phyloP scores from a whole-genome alignment of 1,140 invertebrate species.

The Coptotermes formosanus region DNA sequence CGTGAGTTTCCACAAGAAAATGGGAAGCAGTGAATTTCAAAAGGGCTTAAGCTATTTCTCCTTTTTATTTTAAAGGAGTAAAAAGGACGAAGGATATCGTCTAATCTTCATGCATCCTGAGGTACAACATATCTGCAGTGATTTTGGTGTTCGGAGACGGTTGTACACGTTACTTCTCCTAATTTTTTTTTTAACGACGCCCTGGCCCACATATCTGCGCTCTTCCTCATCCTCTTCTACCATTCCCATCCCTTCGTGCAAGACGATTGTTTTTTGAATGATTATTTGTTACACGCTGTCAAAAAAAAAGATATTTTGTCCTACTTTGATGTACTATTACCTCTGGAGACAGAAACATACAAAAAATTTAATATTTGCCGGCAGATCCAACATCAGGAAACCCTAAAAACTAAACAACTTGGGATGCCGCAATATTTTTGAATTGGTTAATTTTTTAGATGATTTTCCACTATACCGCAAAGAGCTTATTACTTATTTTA shows the following conservation, averaged over 20 bases:
- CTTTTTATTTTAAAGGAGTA: background rate
- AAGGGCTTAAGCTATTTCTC: background rate
- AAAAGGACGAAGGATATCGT: background rate
- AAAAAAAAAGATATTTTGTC: too few relatives aligned
- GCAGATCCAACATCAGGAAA: too few relatives aligned
- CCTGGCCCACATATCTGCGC: background rate
- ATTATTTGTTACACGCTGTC: too few relatives aligned
- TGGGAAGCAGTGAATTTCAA: background rate
- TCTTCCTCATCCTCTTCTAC: background rate
- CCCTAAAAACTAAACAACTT: too few relatives aligned
- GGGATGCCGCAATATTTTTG: too few relatives aligned
- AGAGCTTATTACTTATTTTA: too few relatives aligned
- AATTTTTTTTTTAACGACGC: background rate
- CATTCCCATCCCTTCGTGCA: background rate
- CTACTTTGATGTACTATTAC: too few relatives aligned
- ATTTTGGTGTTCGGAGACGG: background rate
- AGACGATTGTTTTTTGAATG: too few relatives aligned
- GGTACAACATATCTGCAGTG: background rate
- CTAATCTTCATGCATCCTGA: background rate
- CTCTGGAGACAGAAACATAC: too few relatives aligned
- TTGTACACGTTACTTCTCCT: background rate
- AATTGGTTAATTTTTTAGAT: too few relatives aligned
- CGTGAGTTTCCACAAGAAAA: background rate
- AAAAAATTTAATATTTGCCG: too few relatives aligned
- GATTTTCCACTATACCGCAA: too few relatives aligned